Percentiles rank a stretch among this genome's conserved stretches.
Conservation (phyloP, 2,888 invertebrate genomes). For the Punctoribates punctum region DNA sequence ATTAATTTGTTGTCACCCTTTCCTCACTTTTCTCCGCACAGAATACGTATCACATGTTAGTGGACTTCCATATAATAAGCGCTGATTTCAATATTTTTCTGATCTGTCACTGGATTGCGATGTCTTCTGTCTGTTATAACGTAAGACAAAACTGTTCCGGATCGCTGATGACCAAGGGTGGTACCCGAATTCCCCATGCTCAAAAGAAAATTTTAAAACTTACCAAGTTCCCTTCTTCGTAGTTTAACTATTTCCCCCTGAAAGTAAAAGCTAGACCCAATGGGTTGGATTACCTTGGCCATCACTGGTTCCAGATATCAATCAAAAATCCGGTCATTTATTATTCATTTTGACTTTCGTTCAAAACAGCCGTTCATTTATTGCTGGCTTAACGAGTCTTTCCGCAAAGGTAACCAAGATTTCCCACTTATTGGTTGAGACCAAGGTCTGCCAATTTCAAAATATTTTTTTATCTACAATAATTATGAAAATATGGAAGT, state of each 20-base stretch:
- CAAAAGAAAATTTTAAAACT: no score
- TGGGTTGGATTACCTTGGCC: no score
- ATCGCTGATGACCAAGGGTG: not conserved
- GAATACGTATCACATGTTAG: constrained; percentile 37
- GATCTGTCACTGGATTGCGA: constrained; percentile 41
- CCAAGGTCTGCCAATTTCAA: no score
- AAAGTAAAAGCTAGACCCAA: no score
- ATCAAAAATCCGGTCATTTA: not conserved
- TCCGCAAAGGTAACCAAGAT: constrained; percentile 20
- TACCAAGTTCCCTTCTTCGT: no score
- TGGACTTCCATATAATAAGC: constrained; percentile 31
- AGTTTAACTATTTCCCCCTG: no score
- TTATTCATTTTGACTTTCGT: not conserved
- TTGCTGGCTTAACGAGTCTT: constrained; percentile 41
- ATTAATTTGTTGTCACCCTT: no score
- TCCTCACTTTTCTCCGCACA: not conserved
- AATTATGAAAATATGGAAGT: no score
- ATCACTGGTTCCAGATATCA: no score
- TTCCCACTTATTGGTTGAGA: not conserved
- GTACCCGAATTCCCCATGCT: no score
- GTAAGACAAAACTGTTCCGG: not conserved
- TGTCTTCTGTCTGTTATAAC: constrained; percentile 41
- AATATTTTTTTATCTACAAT: no score
- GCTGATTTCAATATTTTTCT: constrained; percentile 39
- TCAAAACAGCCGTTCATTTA: constrained; percentile 39